These are phyloP conservation scores for Hycleus cichorii DNA, from an alignment of 1,140 invertebrate genomes.

Conservation along the genomic window DNA sequence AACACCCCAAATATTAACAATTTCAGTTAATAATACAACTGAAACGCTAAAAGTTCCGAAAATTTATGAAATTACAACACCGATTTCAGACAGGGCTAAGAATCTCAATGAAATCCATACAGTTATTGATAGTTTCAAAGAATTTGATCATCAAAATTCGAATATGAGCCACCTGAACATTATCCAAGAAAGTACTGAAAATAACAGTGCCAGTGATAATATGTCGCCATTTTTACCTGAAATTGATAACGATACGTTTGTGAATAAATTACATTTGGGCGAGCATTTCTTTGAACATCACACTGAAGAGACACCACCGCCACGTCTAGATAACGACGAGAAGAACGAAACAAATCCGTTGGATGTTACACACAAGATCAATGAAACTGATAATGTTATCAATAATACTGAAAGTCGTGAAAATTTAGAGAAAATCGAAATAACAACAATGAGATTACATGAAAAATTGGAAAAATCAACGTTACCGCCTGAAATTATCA, in stretches of 20 bases:
- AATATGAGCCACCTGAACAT: too few relatives aligned
- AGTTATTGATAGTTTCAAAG: background rate
- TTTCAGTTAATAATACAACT: background rate
- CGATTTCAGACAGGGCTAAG: background rate
- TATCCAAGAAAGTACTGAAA: conserved; percentile 13
- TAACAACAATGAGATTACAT: conserved; percentile 7
- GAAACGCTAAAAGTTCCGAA: background rate
- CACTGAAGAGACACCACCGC: conserved; percentile 20
- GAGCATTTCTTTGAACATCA: conserved; percentile 23
- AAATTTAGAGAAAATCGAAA: background rate
- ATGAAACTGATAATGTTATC: background rate
- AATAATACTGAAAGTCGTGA: background rate
- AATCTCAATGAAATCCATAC: background rate
- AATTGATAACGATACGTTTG: conserved; percentile 49
- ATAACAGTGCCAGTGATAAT: conserved; percentile 34
- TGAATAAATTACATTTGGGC: conserved; percentile 46
- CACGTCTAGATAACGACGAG: conserved; percentile 39
- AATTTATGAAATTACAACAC: conserved; percentile 6
- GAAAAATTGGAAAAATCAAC: conserved; percentile 17
- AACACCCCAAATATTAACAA: background rate
- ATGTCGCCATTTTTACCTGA: conserved; percentile 60
- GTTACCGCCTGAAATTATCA: conserved; percentile 31
- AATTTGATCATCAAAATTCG: background rate
- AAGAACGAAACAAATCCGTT: conserved; percentile 37
- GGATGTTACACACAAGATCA: conserved; percentile 13